These are phyloP conservation scores for Erannis defoliaria DNA, from an alignment of 2,888 invertebrate genomes.

Conservation along the genomic window DNA sequence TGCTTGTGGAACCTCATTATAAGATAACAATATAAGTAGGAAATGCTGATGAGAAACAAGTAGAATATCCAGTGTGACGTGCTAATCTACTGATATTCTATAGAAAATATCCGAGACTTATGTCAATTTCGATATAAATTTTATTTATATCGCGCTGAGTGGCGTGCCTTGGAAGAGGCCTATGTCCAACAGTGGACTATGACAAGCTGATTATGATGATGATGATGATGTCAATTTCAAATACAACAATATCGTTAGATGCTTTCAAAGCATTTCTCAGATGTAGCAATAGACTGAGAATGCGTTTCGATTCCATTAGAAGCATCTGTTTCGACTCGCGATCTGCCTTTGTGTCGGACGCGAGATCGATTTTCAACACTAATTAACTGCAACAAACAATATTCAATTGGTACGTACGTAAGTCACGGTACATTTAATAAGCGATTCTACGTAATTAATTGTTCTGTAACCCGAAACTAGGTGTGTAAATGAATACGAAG, in stretches of 20 bases:
- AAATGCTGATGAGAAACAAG: too few relatives aligned
- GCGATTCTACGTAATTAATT: conserved; percentile 45
- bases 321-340: conserved; percentile 37
- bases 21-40: too few relatives aligned
- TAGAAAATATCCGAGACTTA: too few relatives aligned
- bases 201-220: too few relatives aligned
- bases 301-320: conserved; percentile 26
- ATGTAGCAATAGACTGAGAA: conserved; percentile 15
- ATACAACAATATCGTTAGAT: conserved; percentile 1
- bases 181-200: too few relatives aligned
- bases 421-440: conserved; percentile 44
- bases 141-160: too few relatives aligned
- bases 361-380: conserved; percentile 44
- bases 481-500: conserved; percentile 42
- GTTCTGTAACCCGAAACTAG: conserved; percentile 45
- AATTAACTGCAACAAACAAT: conserved; percentile 45
- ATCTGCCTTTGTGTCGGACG: conserved; percentile 31
- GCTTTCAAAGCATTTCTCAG: conserved; percentile 22
- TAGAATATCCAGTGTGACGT: too few relatives aligned
- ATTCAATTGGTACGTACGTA: conserved; percentile 41
- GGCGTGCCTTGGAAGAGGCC: too few relatives aligned
- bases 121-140: too few relatives aligned
- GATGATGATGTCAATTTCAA: too few relatives aligned
- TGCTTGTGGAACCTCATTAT: too few relatives aligned
- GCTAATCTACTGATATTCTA: too few relatives aligned